Base-by-base conservation (phyloP, 2,113 vertebrate genomes). In the Albula goreensis region DNA sequence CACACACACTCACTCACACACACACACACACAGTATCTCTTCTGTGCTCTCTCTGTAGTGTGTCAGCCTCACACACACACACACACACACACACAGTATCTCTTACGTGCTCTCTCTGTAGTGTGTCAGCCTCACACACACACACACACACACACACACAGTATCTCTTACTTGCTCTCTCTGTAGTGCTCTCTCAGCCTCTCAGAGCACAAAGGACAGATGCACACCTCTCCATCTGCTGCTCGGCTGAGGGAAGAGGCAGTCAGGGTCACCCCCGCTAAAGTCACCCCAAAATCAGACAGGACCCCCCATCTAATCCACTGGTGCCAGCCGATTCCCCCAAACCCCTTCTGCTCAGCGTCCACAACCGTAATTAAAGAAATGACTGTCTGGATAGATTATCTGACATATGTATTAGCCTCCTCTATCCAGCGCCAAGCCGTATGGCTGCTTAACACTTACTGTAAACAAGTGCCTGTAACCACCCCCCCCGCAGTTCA, bases 141-240 rank as follows among this genome's bases (percentile, higher is more conserved):
- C 56, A 11, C 11, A 11, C 56, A 10, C 56, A 15, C 12, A 3
- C 12, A 11, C 56, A 1, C 11, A 60, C 56, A 60, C 56, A 11
- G 7, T 12, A 6, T 12, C 6, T 56, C 7, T 9, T 12, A 56
- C 53, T 9, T 12, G 12, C 53, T 22, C 7, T 57, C 22, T 7
- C 13, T 50, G 4, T 50, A 11, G 41, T n/a, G 25, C n/a, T n/a
- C n/a, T 70, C 13, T 63, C 57, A 49, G 31, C 5, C 2, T 17
- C 15, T 2, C 19, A 50, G 57, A 22, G 52, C 13, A 66, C 77
- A 86, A 77, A 88, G 89, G 91, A 81, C 90, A 90, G 91, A 88
- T 83, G 79, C 91, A 93, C 93, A 93, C 95, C 91, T 95, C 93
- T 94, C 96, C 96, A 97, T 97, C 96, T 97, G 96, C 94, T 95